These are phyloP conservation scores for Drosophila niveifrons DNA, from an alignment of 2,888 invertebrate genomes.

Conservation along the genomic window DNA sequence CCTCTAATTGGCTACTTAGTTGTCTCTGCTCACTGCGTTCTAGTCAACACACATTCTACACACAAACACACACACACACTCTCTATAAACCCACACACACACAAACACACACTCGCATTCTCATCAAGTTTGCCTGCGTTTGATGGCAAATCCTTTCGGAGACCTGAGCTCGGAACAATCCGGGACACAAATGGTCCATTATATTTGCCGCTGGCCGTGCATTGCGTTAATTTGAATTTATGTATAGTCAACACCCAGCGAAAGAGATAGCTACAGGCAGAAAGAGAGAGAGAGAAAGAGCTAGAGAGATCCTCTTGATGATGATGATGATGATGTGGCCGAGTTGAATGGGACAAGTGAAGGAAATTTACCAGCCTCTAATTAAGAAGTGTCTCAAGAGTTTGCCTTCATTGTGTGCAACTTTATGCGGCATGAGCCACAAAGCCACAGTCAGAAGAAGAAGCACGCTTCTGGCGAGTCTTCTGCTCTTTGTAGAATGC, in stretches of 20 bases:
- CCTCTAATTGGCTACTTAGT: conserved; percentile 53
- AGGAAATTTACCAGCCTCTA: conserved; percentile 38
- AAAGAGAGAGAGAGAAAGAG: background rate
- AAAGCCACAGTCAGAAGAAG: background rate
- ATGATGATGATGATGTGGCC: too few species aligned
- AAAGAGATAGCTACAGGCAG: background rate
- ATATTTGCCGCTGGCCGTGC: conserved; percentile 29
- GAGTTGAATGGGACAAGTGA: conserved; percentile 11
- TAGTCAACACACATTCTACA: background rate
- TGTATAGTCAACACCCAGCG: conserved; percentile 3
- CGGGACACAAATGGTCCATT: conserved; percentile 50
- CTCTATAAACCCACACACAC: background rate
- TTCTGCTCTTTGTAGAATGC: too few species aligned
- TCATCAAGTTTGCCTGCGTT: conserved; percentile 18
- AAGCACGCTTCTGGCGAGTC: too few species aligned
- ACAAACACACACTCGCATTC: conserved; percentile 12
- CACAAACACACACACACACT: too few species aligned
- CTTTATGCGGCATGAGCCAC: background rate
- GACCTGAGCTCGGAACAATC: conserved; percentile 1
- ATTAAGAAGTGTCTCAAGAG: conserved; percentile 59
- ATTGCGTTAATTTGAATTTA: conserved; percentile 48
- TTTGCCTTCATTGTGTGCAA: conserved; percentile 9
- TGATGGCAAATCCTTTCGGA: conserved; percentile 39
- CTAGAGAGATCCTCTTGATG: background rate
- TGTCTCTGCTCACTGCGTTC: conserved; percentile 15